Conservation (phyloP, 1,140 invertebrate species). For the Latrodectus geometricus region DNA sequence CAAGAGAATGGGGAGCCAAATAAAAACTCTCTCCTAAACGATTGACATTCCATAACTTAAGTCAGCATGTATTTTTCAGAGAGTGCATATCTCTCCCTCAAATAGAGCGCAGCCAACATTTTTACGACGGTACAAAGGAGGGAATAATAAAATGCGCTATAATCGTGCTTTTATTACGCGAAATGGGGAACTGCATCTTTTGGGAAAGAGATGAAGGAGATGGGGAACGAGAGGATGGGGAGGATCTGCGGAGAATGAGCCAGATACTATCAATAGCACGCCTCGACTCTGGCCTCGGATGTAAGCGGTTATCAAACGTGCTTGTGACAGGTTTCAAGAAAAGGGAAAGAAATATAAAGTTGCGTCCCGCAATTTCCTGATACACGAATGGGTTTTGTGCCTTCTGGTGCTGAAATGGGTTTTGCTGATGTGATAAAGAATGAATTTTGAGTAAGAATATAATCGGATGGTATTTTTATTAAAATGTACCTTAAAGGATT, state of each 20-base stretch:
- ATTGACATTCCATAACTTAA: slow-evolving; percentile 53
- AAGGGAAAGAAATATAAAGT: slow-evolving; percentile 1
- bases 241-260: slow-evolving; percentile 14
- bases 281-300: slow-evolving; percentile 12
- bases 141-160: slow-evolving; percentile 60
- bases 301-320: slow-evolving; percentile 62
- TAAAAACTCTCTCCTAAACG: slow-evolving; percentile 30
- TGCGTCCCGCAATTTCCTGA: slow-evolving; percentile 5
- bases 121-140: slow-evolving; percentile 48
- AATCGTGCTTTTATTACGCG: slow-evolving; percentile 61
- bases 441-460: too few relatives aligned
- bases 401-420: too few relatives aligned
- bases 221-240: background rate
- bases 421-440: too few relatives aligned
- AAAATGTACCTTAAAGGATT: too few relatives aligned
- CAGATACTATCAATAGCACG: slow-evolving; percentile 61
- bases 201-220: slow-evolving; percentile 48
- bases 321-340: slow-evolving; percentile 56
- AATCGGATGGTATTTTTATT: too few relatives aligned
- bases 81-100: slow-evolving; percentile 2
- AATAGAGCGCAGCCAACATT: slow-evolving; percentile 36
- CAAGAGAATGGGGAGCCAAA: background rate
- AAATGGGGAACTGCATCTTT: slow-evolving; percentile 52
- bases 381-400: background rate
- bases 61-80: slow-evolving; percentile 22